Conservation (phyloP, 1,140 invertebrate species). For the Chionoecetes opilio region DNA sequence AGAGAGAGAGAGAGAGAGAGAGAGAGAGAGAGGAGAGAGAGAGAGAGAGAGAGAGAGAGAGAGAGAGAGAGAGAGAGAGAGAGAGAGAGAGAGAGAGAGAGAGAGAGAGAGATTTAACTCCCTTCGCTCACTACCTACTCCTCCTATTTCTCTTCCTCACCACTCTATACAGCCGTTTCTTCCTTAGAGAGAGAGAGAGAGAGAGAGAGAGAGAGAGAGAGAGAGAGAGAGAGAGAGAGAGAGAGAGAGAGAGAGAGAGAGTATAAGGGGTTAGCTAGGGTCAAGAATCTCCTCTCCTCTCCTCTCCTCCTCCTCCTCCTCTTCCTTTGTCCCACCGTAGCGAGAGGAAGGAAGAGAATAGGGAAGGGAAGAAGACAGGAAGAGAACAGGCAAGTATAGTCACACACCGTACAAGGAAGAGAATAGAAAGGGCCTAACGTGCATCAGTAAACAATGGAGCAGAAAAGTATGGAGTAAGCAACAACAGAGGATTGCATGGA, state of each 20-base stretch:
- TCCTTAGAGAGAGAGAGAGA: background rate
- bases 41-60: too few species aligned
- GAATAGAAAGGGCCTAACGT: background rate
- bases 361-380: background rate
- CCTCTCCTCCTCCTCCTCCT: background rate
- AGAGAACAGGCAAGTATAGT: background rate
- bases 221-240: slow-evolving; percentile 3
- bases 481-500: too few species aligned
- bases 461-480: background rate
- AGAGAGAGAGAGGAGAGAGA: background rate
- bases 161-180: too few species aligned
- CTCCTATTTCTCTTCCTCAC: too few species aligned
- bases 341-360: too few species aligned
- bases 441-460: background rate
- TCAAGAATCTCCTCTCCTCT: background rate
- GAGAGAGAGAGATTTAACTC: too few species aligned
- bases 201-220: background rate
- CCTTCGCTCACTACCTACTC: too few species aligned
- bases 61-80: background rate
- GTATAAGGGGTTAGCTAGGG: background rate
- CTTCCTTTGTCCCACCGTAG: background rate
- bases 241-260: slow-evolving; percentile 12
- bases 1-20: too few species aligned
- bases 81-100: background rate
- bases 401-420: background rate